Evolutionary conservation across 2,888 invertebrate genomes (phyloP).

Genomic region (Abrostola tripartita): DNA sequence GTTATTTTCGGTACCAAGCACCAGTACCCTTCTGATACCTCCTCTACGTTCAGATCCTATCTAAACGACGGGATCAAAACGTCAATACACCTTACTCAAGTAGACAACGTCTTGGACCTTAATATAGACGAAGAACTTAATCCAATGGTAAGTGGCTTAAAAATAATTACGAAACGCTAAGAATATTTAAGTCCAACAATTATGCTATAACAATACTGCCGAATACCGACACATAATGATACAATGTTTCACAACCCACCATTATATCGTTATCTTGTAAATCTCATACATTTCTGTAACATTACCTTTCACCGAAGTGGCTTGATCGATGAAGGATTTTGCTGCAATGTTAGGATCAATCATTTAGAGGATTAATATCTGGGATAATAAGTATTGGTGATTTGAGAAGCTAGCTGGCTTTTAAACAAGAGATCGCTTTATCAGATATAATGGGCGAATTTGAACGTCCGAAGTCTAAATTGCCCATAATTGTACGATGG

Average conservation of each 20-base stretch:
- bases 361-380: slow-evolving; percentile 35
- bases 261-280: slow-evolving; percentile 62
- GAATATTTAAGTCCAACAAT: slow-evolving; percentile 55
- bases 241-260: slow-evolving; percentile 51
- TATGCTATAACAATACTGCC: slow-evolving; percentile 52
- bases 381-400: slow-evolving; percentile 23
- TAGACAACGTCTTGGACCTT: too few relatives aligned
- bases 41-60: too few relatives aligned
- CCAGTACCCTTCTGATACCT: too few relatives aligned
- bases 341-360: slow-evolving; percentile 37
- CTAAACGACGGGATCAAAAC: too few relatives aligned
- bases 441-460: slow-evolving; percentile 6
- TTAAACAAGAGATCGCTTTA: slow-evolving; percentile 10
- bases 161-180: slow-evolving; percentile 30
- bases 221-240: slow-evolving; percentile 53
- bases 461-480: slow-evolving; percentile 4
- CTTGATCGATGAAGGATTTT: slow-evolving; percentile 43
- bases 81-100: too few relatives aligned
- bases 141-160: too few relatives aligned
- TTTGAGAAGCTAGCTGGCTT: not conserved
- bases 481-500: not conserved
- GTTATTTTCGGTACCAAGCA: too few relatives aligned
- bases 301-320: slow-evolving; percentile 60
- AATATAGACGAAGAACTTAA: too few relatives aligned
- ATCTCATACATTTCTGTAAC: slow-evolving; percentile 59